A percentile compares a stretch with the other conserved stretches of the same genome.
Conservation (phyloP, 2,797 vertebrate genomes). For the Micromesistius poutassou region DNA sequence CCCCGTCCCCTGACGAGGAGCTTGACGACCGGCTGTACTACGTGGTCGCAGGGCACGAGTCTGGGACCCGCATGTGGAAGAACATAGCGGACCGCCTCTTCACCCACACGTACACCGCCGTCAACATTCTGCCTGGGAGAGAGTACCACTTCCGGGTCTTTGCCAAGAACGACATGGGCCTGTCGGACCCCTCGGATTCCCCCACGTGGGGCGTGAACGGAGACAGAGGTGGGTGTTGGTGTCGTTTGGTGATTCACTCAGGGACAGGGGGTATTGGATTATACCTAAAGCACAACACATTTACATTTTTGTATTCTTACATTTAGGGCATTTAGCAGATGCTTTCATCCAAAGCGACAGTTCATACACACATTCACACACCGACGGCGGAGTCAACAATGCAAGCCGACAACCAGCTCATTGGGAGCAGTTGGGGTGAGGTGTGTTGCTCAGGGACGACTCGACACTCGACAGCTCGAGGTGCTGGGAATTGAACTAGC, state of each 20-base stretch:
- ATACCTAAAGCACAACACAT: not conserved
- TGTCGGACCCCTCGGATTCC: slow-evolving; percentile 79
- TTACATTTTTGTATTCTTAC: too few species aligned
- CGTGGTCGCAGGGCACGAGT: slow-evolving; percentile 73
- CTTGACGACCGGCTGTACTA: slow-evolving; percentile 75
- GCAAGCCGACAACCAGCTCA: too few species aligned
- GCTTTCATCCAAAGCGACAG: too few species aligned
- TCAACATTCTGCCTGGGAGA: slow-evolving; percentile 69
- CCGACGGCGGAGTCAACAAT: too few species aligned
- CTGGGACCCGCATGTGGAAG: slow-evolving; percentile 71
- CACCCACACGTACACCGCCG: slow-evolving; percentile 77
- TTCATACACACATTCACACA: too few species aligned
- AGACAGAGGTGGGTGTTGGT: slow-evolving; percentile 66
- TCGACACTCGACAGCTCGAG: too few species aligned
- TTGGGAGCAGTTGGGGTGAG: too few species aligned
- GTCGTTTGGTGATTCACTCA: not conserved
- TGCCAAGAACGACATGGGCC: slow-evolving; percentile 83
- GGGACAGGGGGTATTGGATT: not conserved
- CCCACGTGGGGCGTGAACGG: slow-evolving; percentile 76
- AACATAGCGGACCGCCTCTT: slow-evolving; percentile 75
- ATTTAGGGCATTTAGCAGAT: too few species aligned
- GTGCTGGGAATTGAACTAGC: too few species aligned
- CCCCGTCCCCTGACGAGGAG: slow-evolving; percentile 80
- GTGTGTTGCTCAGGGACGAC: too few species aligned
- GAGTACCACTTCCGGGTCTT: slow-evolving; percentile 84